These are phyloP conservation scores for Ethmia dodecea DNA, from an alignment of 2,888 invertebrate species.

Conservation along the genomic window DNA sequence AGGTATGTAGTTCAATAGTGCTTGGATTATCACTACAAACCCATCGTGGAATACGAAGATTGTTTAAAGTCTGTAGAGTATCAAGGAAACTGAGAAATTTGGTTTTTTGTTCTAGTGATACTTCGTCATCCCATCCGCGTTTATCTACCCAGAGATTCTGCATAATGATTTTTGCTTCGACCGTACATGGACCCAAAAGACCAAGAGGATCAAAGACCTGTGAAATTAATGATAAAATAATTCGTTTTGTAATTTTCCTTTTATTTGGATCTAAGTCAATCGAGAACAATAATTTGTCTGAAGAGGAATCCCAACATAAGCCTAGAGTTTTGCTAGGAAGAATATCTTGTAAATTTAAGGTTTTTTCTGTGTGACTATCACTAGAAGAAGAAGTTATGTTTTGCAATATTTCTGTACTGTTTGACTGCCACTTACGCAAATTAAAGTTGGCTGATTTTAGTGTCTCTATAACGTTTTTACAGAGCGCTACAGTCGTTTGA, in stretches of 20 bases:
- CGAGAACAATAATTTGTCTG: slow-evolving; percentile 14
- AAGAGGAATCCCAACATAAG: neutral
- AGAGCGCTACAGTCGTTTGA: neutral
- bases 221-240: slow-evolving; percentile 4
- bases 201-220: slow-evolving; percentile 15
- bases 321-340: neutral
- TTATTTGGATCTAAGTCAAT: neutral
- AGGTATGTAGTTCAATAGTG: neutral
- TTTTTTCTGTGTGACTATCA: neutral
- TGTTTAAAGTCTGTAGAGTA: neutral
- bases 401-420: neutral
- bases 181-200: slow-evolving; percentile 10
- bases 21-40: neutral
- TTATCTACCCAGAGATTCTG: slow-evolving; percentile 16
- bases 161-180: slow-evolving; percentile 17
- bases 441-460: neutral
- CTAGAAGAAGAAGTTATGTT: neutral
- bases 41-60: neutral
- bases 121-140: slow-evolving; percentile 12
- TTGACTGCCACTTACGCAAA: neutral
- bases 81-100: slow-evolving; percentile 1
- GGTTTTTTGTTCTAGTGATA: neutral
- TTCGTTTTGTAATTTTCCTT: slow-evolving; percentile 2
- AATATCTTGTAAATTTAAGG: neutral
- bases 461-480: neutral